A percentile compares a stretch with the other conserved stretches of the same genome.
Evolutionary conservation across 2,888 invertebrate species (phyloP).

Genomic region (Caradrina kadenii): DNA sequence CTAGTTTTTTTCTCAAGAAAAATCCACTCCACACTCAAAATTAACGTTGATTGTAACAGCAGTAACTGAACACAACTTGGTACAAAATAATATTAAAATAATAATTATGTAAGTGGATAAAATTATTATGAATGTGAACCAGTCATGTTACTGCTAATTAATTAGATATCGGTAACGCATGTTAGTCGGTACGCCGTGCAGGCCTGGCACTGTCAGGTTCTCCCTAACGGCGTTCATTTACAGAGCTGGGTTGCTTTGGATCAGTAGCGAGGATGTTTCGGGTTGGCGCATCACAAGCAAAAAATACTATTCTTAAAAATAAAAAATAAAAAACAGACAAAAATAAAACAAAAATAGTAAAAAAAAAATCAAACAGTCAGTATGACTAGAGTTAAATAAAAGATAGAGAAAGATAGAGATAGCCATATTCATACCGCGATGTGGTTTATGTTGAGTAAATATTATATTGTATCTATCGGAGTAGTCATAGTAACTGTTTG

Average conservation of each 20-base stretch:
- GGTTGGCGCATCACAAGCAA: conserved; percentile 90
- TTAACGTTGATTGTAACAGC: conserved; percentile 78
- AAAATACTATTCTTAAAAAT: conserved; percentile 85
- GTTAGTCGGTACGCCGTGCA: conserved; percentile 83
- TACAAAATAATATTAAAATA: conserved; percentile 71
- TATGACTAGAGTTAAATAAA: conserved; percentile 89
- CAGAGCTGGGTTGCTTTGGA: conserved; percentile 82
- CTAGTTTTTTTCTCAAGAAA: conserved; percentile 74
- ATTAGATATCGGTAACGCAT: conserved; percentile 78
- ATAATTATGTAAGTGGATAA: conserved; percentile 69
- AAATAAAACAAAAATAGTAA: conserved; percentile 74
- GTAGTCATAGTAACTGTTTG: conserved; percentile 90
- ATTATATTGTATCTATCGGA: conserved; percentile 69
- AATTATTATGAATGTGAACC: conserved; percentile 61
- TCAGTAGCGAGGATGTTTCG: conserved; percentile 85
- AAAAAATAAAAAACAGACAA: conserved; percentile 76
- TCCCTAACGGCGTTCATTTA: conserved; percentile 71
- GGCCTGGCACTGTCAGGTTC: conserved; percentile 68
- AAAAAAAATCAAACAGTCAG: conserved; percentile 89
- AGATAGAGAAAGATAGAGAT: conserved; percentile 86
- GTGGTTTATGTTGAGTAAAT: conserved; percentile 83
- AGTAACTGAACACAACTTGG: conserved; percentile 85
- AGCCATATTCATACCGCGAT: conserved; percentile 89
- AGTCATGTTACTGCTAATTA: conserved; percentile 81
- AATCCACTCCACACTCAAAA: conserved; percentile 90